Conservation (phyloP, 2,888 invertebrate species). For the Drosophila paramelanica region DNA sequence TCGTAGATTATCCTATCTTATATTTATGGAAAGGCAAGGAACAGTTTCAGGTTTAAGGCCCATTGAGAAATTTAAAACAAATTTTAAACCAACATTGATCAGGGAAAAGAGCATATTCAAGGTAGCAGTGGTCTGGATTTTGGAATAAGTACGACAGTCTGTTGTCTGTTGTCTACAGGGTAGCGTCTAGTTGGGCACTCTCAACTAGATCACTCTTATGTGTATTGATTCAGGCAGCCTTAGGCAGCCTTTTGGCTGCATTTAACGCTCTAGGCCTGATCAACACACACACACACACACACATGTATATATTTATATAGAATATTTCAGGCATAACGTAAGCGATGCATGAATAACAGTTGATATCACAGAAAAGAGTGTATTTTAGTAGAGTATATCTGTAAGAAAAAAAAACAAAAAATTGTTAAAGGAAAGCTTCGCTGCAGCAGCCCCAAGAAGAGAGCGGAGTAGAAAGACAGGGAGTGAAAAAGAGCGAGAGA, state of each 20-base stretch:
- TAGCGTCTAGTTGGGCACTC: background rate
- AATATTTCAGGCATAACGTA: slow-evolving; percentile 43
- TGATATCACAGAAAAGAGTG: slow-evolving; percentile 30
- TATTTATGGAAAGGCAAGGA: no score
- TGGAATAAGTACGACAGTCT: no score
- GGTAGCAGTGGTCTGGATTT: no score
- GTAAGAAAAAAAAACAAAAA: slow-evolving; percentile 20
- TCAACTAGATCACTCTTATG: background rate
- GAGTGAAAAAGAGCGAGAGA: slow-evolving; percentile 5
- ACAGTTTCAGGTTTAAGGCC: no score
- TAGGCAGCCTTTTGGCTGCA: slow-evolving; percentile 31
- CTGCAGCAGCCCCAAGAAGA: slow-evolving; percentile 32
- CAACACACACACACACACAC: slow-evolving; percentile 14
- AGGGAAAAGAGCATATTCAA: no score
- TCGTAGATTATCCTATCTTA: no score
- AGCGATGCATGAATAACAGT: slow-evolving; percentile 55
- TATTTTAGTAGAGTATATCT: slow-evolving; percentile 25
- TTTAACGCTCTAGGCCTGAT: slow-evolving; percentile 28
- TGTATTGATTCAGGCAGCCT: slow-evolving; percentile 10
- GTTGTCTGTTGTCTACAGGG: background rate
- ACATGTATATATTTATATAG: background rate
- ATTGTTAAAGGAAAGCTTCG: slow-evolving; percentile 46
- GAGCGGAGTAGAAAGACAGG: background rate
- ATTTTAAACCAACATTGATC: no score
- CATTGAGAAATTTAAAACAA: no score